Conservation (phyloP, 2,113 vertebrate species). For the Fregata magnificens region DNA sequence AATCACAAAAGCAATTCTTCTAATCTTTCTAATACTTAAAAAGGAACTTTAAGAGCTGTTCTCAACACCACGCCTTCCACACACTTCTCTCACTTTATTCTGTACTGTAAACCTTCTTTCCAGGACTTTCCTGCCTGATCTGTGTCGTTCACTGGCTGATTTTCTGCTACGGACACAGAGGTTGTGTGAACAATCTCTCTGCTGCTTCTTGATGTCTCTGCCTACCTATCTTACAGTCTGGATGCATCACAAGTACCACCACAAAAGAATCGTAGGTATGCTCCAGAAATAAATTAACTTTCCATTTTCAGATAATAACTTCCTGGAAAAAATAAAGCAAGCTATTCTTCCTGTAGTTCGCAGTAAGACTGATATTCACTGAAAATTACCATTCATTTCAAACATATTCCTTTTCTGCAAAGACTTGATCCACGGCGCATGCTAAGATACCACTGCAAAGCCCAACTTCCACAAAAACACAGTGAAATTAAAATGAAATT, state of each 20-base stretch:
- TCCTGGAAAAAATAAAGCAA: not conserved
- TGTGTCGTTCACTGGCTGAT: not conserved
- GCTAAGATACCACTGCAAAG: not conserved
- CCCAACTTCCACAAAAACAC: slow-evolving; percentile 4
- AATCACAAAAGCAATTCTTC: not conserved
- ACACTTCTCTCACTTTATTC: not conserved
- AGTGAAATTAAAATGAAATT: slow-evolving; percentile 27
- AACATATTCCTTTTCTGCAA: not conserved
- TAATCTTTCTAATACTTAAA: not conserved
- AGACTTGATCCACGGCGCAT: not conserved
- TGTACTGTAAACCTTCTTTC: not conserved
- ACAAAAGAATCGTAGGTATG: not conserved
- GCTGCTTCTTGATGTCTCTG: not conserved
- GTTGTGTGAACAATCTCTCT: not conserved
- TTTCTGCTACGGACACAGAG: not conserved
- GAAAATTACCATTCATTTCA: not conserved
- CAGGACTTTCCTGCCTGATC: not conserved
- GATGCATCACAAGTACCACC: not conserved
- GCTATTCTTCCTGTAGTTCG: not conserved
- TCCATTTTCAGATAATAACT: not conserved
- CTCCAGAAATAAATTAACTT: slow-evolving; percentile 28
- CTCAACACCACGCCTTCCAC: not conserved
- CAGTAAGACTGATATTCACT: not conserved
- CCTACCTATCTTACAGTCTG: not conserved
- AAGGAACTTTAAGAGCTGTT: not conserved